These are phyloP conservation scores for Nasonia vitripennis DNA, from an alignment of 1,140 invertebrate genomes.

Conservation along the genomic window DNA sequence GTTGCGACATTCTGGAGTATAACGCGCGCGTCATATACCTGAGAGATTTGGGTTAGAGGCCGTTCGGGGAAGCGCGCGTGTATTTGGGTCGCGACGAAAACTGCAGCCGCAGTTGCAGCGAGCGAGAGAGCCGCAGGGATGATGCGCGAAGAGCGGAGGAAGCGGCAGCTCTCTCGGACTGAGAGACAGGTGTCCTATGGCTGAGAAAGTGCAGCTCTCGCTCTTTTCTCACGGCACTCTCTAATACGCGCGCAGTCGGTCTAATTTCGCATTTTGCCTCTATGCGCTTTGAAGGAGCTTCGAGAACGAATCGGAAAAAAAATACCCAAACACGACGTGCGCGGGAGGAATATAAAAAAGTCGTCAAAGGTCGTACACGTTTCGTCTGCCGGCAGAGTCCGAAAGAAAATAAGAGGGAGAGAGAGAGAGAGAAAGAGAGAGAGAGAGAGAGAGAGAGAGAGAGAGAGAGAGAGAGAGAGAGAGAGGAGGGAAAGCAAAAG, in stretches of 20 bases:
- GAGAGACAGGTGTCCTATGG: constrained; percentile 25
- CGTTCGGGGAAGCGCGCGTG: neutral
- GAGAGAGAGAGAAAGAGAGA: too few relatives aligned
- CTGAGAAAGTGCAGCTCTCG: neutral
- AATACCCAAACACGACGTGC: neutral
- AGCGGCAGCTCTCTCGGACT: neutral
- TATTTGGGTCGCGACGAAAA: constrained; percentile 31
- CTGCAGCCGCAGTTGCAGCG: neutral
- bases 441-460: too few relatives aligned
- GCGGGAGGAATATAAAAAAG: constrained; percentile 7
- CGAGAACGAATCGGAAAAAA: neutral
- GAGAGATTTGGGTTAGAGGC: neutral
- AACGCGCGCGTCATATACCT: constrained; percentile 46
- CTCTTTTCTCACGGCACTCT: neutral
- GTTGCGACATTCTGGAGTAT: constrained; percentile 68
- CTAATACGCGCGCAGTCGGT: too few relatives aligned
- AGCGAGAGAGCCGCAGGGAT: neutral
- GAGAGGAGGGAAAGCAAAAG: constrained; percentile 34
- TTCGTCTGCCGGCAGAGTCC: neutral
- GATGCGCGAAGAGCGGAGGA: too few relatives aligned
- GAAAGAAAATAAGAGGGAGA: neutral
- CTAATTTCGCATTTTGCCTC: neutral
- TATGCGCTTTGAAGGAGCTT: neutral
- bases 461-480: neutral
- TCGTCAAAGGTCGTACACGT: neutral